phyloP scores from a whole-genome alignment of 2,888 invertebrate genomes.

The Hyalella azteca region DNA sequence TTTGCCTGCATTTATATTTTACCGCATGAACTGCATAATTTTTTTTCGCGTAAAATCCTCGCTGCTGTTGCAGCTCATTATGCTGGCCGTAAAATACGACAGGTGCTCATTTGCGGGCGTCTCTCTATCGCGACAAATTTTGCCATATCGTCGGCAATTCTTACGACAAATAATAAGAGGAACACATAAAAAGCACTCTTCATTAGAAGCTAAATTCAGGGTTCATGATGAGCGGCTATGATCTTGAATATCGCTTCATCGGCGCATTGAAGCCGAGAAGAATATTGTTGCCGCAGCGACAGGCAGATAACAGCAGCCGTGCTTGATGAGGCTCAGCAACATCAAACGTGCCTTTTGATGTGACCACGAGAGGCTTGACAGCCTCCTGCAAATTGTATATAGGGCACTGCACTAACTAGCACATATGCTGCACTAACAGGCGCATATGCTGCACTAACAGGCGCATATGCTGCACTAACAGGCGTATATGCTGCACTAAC shows the following conservation, averaged over 20 bases:
- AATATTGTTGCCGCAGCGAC: not conserved
- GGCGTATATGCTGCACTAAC: no score
- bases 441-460: no score
- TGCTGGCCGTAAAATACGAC: not conserved
- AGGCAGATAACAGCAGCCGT: not conserved
- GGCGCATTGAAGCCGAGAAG: not conserved
- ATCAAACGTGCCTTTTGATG: not conserved
- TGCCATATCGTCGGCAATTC: not conserved
- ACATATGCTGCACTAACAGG: no score
- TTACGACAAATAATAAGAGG: not conserved
- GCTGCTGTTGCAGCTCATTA: no score
- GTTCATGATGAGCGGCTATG: constrained; percentile 5
- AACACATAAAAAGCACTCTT: not conserved
- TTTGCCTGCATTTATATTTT: no score
- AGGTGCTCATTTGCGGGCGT: constrained; percentile 6
- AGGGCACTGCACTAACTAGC: no score
- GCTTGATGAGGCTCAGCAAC: not conserved
- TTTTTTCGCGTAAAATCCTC: no score
- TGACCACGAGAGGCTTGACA: no score
- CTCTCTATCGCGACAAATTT: no score
- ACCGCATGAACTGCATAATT: no score
- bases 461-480: no score
- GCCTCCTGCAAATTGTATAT: no score
- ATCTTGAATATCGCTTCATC: constrained; percentile 5
- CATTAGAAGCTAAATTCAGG: not conserved